Evolutionary conservation across 2,888 invertebrate species (phyloP).

Genomic region (Ypsolopha scabrella): DNA sequence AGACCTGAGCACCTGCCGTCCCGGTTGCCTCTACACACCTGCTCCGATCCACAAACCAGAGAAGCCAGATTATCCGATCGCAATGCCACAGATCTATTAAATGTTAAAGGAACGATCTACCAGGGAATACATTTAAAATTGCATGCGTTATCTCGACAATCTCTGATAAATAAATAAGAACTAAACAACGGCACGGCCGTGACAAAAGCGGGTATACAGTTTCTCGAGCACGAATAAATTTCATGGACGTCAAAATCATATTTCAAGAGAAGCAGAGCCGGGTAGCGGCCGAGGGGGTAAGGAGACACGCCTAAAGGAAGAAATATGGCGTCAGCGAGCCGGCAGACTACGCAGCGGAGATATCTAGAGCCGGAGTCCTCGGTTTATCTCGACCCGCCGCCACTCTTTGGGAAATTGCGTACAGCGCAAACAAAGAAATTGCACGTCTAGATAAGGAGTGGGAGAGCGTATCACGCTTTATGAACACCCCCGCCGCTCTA

Average conservation of each 20-base stretch:
- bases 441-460: constrained; percentile 47
- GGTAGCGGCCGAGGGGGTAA: constrained; percentile 20
- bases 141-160: not conserved
- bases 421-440: constrained; percentile 60
- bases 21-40: constrained; percentile 24
- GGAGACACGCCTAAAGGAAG: constrained; percentile 24
- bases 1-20: constrained; percentile 29
- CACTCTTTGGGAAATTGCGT: constrained; percentile 57
- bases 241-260: constrained; percentile 39
- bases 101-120: not conserved
- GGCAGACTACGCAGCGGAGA: constrained; percentile 21
- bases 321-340: constrained; percentile 27
- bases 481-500: constrained; percentile 15
- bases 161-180: not conserved
- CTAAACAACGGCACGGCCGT: constrained; percentile 9
- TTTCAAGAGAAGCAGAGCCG: constrained; percentile 27
- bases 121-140: not conserved
- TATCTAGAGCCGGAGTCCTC: constrained; percentile 38
- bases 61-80: not conserved
- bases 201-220: constrained; percentile 20
- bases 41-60: constrained; percentile 7
- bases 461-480: constrained; percentile 34
- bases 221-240: constrained; percentile 23
- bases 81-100: not conserved
- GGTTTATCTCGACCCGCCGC: constrained; percentile 39